Evolutionary conservation across 2,797 vertebrate genomes (phyloP), one percentile per base, ranked within the genome.

Genomic region (Rhabdomys pumilio): DNA sequence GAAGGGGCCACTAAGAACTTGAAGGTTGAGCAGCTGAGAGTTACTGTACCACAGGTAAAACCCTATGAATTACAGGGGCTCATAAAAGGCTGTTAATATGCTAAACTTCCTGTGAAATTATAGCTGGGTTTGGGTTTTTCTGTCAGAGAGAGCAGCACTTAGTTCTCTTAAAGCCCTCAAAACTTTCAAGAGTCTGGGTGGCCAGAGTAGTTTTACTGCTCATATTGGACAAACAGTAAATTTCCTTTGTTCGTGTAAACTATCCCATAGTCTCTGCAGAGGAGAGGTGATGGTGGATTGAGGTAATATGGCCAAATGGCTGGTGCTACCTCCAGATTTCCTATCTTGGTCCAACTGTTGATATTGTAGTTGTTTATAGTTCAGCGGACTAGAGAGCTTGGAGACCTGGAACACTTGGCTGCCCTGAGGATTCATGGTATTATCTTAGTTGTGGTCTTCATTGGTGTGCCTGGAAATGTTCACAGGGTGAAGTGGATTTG

Each of bases 111-210:
- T 53, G 9, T 61, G 44, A 50, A 83, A 44, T 41, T 57, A 83
- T 34, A 79, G 14, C 12, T 59, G 34, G 44, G 4, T 93, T 84
- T 87, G 65, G 55, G 17, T 29, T 96, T 97, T 88, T 47, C 38
- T 95, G 11, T 77, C 38, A 53, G 67, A 85, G 75, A 82, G 81
- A 82, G 82, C 4, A 76, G 44, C 55, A 72, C 65, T 31, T 79
- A 69, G 47, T 94, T 13, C 47, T 17, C 8, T 88, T 50, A 73
- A 29, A n/a, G 63, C 47, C 41, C 44, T 96, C 55, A 75, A 55
- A 85, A 89, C 61, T 92, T 50, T 83, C 59, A 14, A 79, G 50
- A 13, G 44, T 89, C 93, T 93, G 41, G 59, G 77, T 47, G 73
- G 50, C 6, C 15, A 80, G 44, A 15, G 57, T 20, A 41, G 72